Percentiles rank a stretch among this genome's conserved stretches.
Conservation (phyloP, 2,797 vertebrate genomes). For the Tinamus major region DNA sequence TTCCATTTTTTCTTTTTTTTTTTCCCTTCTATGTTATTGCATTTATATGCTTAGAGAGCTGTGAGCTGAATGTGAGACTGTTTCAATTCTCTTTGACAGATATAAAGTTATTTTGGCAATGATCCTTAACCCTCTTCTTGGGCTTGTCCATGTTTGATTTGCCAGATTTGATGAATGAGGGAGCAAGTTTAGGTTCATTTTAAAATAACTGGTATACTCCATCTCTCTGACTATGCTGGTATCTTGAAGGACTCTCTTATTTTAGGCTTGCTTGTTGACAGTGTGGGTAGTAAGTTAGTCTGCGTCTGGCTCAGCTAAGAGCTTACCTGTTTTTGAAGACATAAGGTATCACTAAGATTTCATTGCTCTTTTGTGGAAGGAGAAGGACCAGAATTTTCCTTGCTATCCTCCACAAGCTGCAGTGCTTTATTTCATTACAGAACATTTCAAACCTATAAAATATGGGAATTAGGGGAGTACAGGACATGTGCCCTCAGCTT, state of each 20-base stretch:
- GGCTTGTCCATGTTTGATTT: background rate
- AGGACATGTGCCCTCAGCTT: background rate
- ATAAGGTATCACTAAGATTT: background rate
- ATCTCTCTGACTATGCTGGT: background rate
- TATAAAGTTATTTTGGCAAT: background rate
- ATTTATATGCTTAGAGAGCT: background rate
- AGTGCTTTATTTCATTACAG: background rate
- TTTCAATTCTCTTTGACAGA: background rate
- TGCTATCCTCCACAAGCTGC: background rate
- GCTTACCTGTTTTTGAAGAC: background rate
- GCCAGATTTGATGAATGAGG: background rate
- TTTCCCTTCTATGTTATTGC: background rate
- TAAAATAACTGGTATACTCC: background rate
- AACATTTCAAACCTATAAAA: background rate
- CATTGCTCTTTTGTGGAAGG: background rate
- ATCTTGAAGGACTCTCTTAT: background rate
- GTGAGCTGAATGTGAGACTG: background rate
- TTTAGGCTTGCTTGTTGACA: background rate
- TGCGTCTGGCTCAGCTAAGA: background rate
- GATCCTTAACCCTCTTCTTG: background rate
- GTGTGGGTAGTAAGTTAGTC: background rate
- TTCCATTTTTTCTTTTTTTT: rapidly evolving
- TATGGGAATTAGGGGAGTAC: background rate
- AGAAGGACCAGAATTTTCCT: background rate
- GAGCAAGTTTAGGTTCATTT: background rate